Conservation (phyloP, 1,140 invertebrate species). For the Dreissena polymorpha region DNA sequence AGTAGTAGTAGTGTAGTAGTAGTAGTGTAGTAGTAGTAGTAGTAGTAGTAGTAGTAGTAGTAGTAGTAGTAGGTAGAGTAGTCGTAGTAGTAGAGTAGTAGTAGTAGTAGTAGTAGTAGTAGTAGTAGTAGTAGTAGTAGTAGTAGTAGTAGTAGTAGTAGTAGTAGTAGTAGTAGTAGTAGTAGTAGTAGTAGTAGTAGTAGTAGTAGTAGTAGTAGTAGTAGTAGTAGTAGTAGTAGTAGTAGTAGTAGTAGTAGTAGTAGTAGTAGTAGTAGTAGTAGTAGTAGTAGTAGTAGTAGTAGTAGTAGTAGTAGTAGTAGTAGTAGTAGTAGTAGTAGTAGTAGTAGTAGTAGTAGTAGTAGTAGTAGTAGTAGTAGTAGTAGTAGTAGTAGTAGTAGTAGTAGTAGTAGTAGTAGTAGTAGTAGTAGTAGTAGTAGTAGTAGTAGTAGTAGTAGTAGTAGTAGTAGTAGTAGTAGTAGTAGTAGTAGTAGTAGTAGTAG, state of each 20-base stretch:
- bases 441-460: conserved; percentile 3
- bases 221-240: not conserved
- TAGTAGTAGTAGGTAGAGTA: too few relatives aligned
- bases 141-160: conserved; percentile 3
- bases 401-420: conserved; percentile 2
- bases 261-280: conserved; percentile 3
- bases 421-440: conserved; percentile 2
- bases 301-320: not conserved
- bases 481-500: conserved; percentile 3
- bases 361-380: not conserved
- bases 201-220: conserved; percentile 3
- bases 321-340: conserved; percentile 3
- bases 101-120: not conserved
- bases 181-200: conserved; percentile 2
- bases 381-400: conserved; percentile 3
- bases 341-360: not conserved
- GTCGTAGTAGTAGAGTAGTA: too few relatives aligned
- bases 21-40: conserved; percentile 2
- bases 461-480: not conserved
- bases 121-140: conserved; percentile 2
- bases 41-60: conserved; percentile 3
- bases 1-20: conserved; percentile 2
- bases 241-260: not conserved
- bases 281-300: conserved; percentile 2
- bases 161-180: conserved; percentile 2